Evolutionary conservation across 2,113 vertebrate species (phyloP).

Genomic region (Dicaeum eximium): DNA sequence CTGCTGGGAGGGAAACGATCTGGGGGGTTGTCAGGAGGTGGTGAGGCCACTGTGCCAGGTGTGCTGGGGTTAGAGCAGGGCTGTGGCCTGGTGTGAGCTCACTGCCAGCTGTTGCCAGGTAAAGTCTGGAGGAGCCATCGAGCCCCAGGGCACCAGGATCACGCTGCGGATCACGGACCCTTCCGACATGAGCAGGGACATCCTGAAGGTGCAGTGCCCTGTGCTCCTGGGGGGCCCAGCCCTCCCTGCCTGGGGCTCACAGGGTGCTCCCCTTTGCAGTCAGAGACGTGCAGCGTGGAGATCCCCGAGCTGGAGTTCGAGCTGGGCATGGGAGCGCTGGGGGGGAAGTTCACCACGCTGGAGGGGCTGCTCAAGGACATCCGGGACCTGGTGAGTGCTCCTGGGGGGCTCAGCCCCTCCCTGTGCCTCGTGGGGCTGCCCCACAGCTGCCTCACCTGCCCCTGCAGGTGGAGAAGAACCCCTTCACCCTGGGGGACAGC

Average conservation of each 20-base stretch:
- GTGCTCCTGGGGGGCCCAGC: rapidly evolving
- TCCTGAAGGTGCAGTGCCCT: constrained; percentile 81
- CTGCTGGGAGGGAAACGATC: rapidly evolving
- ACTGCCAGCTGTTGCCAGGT: constrained; percentile 49
- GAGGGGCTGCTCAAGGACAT: constrained; percentile 92
- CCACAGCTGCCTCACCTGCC: neutral
- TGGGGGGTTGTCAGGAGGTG: neutral
- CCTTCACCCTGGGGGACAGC: constrained; percentile 90
- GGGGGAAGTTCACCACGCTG: constrained; percentile 94
- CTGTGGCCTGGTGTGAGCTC: rapidly evolving
- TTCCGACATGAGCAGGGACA: constrained; percentile 88
- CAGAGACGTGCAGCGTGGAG: constrained; percentile 85
- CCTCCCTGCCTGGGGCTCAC: rapidly evolving
- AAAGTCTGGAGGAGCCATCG: constrained; percentile 91
- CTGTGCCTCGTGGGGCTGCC: neutral
- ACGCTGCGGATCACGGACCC: constrained; percentile 82
- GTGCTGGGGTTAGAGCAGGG: neutral
- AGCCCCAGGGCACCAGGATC: constrained; percentile 84
- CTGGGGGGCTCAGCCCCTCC: neutral
- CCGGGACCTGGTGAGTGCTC: constrained; percentile 78
- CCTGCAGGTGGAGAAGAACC: constrained; percentile 85
- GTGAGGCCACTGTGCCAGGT: neutral
- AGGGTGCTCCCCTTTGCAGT: constrained; percentile 50
- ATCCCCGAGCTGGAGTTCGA: constrained; percentile 96
- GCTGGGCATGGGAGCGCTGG: constrained; percentile 89